Conservation (phyloP, 1,140 invertebrate genomes). For the Helicoverpa armigera region DNA sequence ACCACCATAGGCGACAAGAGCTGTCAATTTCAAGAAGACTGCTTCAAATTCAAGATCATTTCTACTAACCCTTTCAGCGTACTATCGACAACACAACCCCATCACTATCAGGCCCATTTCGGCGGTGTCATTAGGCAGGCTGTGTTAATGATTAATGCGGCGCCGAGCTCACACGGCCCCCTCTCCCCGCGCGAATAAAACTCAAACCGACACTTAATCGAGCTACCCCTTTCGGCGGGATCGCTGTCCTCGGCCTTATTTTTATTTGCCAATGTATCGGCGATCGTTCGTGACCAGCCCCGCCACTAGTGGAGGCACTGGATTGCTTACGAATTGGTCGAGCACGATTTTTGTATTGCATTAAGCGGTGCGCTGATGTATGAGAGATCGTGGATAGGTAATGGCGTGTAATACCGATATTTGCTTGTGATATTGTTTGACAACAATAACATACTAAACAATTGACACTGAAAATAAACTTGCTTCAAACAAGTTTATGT, state of each 20-base stretch:
- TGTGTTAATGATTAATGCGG: constrained; percentile 86
- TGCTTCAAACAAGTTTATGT: not conserved
- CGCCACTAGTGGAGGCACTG: constrained; percentile 61
- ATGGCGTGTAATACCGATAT: constrained; percentile 15
- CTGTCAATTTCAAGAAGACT: too few relatives aligned
- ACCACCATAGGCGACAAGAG: too few relatives aligned
- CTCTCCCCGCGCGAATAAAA: constrained; percentile 77
- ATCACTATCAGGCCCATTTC: constrained; percentile 79
- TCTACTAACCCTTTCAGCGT: not conserved
- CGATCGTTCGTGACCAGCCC: constrained; percentile 63
- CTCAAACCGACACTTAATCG: constrained; percentile 83
- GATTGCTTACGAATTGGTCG: constrained; percentile 62
- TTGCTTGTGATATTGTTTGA: constrained; percentile 11
- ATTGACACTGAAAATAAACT: too few relatives aligned
- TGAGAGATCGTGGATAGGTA: constrained; percentile 18
- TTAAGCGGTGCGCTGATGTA: constrained; percentile 53
- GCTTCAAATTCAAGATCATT: not conserved
- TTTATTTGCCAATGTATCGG: constrained; percentile 71
- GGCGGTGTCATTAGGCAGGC: constrained; percentile 85
- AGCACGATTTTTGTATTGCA: constrained; percentile 66
- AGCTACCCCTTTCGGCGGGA: constrained; percentile 83
- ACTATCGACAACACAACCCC: constrained; percentile 70
- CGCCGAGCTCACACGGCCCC: constrained; percentile 77
- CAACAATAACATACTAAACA: not conserved
- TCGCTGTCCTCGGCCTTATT: constrained; percentile 72